Conservation (phyloP, 2,113 vertebrate species). For the Centropus bengalensis region DNA sequence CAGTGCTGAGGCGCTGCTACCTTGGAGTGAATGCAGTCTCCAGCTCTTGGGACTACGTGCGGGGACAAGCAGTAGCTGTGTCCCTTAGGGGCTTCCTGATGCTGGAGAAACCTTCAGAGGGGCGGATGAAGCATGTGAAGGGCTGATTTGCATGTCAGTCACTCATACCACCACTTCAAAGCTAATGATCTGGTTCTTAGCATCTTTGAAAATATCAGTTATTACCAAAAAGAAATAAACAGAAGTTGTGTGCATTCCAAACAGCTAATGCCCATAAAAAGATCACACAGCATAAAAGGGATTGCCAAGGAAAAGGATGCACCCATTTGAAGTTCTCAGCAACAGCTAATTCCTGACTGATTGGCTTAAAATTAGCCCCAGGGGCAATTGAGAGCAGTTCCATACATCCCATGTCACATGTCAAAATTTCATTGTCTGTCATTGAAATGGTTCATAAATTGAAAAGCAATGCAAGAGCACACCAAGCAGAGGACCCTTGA, state of each 20-base stretch:
- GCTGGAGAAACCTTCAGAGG: neutral
- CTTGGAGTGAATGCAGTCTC: neutral
- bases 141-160: slow-evolving; percentile 15
- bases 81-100: neutral
- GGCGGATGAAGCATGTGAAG: neutral
- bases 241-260: neutral
- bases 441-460: neutral
- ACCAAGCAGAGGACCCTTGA: neutral
- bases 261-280: slow-evolving; percentile 6
- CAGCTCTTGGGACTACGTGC: rapidly evolving
- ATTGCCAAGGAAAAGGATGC: neutral
- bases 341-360: neutral
- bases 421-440: neutral
- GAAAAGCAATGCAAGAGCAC: neutral
- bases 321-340: neutral
- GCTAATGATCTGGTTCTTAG: neutral
- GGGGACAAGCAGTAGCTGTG: neutral
- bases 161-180: neutral
- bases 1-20: neutral
- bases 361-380: slow-evolving; percentile 13
- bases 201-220: slow-evolving; percentile 3
- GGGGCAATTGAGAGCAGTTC: neutral
- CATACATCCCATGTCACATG: neutral
- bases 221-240: neutral
- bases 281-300: neutral